Evolutionary conservation across 2,113 vertebrate genomes (phyloP).

Genomic region (Nansenia antarctica): DNA sequence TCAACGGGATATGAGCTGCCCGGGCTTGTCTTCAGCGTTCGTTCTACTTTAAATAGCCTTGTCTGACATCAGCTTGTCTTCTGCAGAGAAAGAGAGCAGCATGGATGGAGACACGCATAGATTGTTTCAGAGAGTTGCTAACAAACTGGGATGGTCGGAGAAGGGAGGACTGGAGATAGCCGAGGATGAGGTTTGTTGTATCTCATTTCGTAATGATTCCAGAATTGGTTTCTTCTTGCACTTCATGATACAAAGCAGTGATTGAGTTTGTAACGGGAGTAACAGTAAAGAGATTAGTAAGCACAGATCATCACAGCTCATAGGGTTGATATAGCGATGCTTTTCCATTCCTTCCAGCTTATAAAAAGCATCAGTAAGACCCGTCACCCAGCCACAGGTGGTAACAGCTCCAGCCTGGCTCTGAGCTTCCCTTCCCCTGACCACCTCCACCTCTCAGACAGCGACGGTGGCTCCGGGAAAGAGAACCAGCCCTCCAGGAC

Average conservation of each 20-base stretch:
- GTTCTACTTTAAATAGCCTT: background rate
- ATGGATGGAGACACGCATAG: conserved; percentile 59
- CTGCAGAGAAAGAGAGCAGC: background rate
- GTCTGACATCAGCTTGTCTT: background rate
- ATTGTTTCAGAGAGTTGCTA: conserved; percentile 66
- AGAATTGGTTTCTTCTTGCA: no score
- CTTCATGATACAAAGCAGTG: no score
- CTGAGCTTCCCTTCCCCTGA: background rate
- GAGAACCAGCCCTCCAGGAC: conserved; percentile 47
- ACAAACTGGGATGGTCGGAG: conserved; percentile 64
- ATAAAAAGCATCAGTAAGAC: conserved; percentile 49
- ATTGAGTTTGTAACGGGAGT: no score
- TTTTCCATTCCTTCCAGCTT: conserved; percentile 56
- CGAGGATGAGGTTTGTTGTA: conserved; percentile 57
- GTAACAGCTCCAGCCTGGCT: no score
- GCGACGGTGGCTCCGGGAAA: conserved; percentile 53
- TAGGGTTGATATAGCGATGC: no score
- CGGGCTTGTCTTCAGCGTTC: background rate
- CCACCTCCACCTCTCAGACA: conserved; percentile 24
- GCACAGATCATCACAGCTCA: no score
- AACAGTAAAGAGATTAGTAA: no score
- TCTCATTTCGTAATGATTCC: no score
- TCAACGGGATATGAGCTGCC: no score
- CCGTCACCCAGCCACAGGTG: conserved; percentile 39
- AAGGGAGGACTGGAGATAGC: conserved; percentile 54